A percentile compares a stretch with the other conserved stretches of the same genome.
These are phyloP conservation scores for Simalia tracyae DNA, from an alignment of 2,797 vertebrate genomes.

Conservation along the genomic window DNA sequence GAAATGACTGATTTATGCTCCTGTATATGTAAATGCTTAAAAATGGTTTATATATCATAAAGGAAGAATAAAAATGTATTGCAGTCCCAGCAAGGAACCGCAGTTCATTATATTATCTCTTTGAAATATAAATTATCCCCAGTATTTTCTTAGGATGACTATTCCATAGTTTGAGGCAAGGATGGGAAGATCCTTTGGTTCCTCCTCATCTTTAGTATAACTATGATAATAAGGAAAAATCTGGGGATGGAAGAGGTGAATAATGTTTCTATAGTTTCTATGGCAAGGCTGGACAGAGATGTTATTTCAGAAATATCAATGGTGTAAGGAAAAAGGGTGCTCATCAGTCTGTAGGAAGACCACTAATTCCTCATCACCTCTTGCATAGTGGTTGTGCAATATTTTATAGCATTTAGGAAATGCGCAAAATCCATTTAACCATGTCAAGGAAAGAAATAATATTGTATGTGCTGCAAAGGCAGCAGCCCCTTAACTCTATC, in stretches of 20 bases:
- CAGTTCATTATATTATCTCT: not conserved
- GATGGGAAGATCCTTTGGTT: not conserved
- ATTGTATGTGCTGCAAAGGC: not conserved
- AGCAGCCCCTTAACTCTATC: not conserved
- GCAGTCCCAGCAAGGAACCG: no score
- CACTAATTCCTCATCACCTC: not conserved
- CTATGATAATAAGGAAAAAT: not conserved
- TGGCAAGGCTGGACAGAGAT: not conserved
- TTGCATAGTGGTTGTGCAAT: not conserved
- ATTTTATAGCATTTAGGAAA: not conserved
- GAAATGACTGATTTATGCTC: not conserved
- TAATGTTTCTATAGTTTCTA: not conserved
- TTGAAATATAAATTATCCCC: not conserved
- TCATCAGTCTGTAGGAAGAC: no score
- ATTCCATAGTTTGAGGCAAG: not conserved
- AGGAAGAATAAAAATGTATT: not conserved
- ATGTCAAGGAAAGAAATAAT: not conserved
- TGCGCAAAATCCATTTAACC: not conserved
- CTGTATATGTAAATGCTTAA: not conserved
- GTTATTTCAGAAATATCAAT: not conserved
- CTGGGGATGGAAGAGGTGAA: not conserved
- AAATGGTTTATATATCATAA: not conserved
- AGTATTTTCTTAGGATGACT: not conserved
- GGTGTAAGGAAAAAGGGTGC: not conserved
- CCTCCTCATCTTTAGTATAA: not conserved